Base-by-base conservation (phyloP, 2,888 invertebrate genomes). In the Acanthosoma haemorrhoidale region DNA sequence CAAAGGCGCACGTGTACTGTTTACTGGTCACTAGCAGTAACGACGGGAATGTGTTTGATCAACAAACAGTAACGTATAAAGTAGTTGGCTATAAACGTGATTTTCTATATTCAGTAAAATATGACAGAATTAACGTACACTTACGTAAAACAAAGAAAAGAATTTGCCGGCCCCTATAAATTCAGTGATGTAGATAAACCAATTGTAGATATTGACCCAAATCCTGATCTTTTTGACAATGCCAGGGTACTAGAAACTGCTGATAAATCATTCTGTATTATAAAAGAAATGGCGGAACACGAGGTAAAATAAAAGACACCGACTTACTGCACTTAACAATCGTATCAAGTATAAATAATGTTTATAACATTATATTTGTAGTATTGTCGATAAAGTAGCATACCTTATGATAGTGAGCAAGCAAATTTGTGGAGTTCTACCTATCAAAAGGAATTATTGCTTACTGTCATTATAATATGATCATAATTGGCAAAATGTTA, bases 111-210 rank as follows among this genome's bases (percentile, higher is more conserved):
- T 21, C 2, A 43, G n/a, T n/a, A n/a, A n/a, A n/a, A 18, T 18
- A 69, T 25, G 74, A 83, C 83, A 83, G 83, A 84, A 74, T 77
- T 82, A 18, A 79, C 80, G 73, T 85, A 83, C 77, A 80, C 82
- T 15, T 91, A 90, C 77, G 85, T 87, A 72, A 89, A 86, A 79
- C 86, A 86, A 75, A 84, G 92, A 43, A 84, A 83, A 74, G 83
- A 87, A 73, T 92, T 89, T 78, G 92, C 92, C 0, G 83, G 84
- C 74, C 88, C 89, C 76, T 86, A 86, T 63, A 78, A 86, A 59
- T 91, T 92, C 77, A 83, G 84, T 72, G 88, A 89, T 76, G 85
- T 84, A 76, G 86, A 87, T n/a, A 72, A 71, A 3, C 69, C 77
- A 5, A 70, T 78, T 67, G 78, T 78, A 39, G 76, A 79, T 68